Conservation (phyloP, 2,797 vertebrate species). For the Gymnoscopelus braueri region DNA sequence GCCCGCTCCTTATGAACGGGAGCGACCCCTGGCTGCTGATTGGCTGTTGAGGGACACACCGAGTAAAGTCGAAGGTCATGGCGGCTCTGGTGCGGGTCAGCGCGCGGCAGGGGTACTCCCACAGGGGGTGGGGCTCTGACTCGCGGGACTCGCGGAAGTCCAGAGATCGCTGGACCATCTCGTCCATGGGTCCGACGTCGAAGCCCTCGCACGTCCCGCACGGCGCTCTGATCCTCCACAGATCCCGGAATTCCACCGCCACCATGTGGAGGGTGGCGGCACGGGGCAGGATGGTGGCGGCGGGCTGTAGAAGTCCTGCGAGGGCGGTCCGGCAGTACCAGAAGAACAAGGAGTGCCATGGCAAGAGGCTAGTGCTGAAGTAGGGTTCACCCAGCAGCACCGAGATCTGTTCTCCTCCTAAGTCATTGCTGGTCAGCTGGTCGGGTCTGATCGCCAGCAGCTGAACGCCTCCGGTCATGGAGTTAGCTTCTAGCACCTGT, state of each 20-base stretch:
- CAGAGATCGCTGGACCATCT: conserved; percentile 95
- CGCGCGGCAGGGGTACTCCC: conserved; percentile 94
- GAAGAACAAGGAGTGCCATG: conserved; percentile 97
- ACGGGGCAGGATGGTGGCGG: conserved; percentile 84
- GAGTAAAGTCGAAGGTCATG: conserved; percentile 91
- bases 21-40: conserved; percentile 83
- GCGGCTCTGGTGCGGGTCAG: conserved; percentile 80
- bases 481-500: conserved; percentile 88
- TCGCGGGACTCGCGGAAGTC: conserved; percentile 93
- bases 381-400: conserved; percentile 92
- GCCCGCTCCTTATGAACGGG: conserved; percentile 81
- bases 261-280: conserved; percentile 85
- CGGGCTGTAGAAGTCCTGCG: conserved; percentile 75
- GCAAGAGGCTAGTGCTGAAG: conserved; percentile 93
- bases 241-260: conserved; percentile 93
- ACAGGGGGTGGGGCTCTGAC: conserved; percentile 94
- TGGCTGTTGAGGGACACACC: conserved; percentile 82
- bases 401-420: conserved; percentile 89
- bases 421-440: conserved; percentile 80
- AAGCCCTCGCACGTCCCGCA: conserved; percentile 93
- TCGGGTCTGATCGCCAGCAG: conserved; percentile 86
- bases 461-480: conserved; percentile 81
- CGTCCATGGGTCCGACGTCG: conserved; percentile 93
- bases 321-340: conserved; percentile 93
- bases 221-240: conserved; percentile 94